Percentiles rank a stretch among this genome's conserved stretches.
phyloP scores from a whole-genome alignment of 64 coral and sea anemone genomes.

The Porites lutea region DNA sequence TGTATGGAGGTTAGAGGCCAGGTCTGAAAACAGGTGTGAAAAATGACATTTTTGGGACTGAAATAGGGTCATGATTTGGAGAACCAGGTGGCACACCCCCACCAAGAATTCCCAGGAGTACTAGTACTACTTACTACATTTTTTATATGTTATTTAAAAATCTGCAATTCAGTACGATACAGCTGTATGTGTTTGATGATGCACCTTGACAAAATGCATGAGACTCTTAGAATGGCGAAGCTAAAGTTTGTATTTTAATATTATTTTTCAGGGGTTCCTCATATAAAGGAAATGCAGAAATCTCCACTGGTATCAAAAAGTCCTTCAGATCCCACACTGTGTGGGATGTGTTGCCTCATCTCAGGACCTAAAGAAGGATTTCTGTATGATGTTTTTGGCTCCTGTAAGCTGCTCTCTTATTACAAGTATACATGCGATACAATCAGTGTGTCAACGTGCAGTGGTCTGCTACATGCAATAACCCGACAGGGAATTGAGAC shows the following conservation, averaged over 20 bases:
- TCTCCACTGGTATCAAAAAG: slow-evolving; percentile 49
- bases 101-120: too few relatives aligned
- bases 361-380: slow-evolving; percentile 92
- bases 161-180: too few relatives aligned
- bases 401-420: slow-evolving; percentile 62
- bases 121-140: too few relatives aligned
- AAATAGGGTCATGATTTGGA: too few relatives aligned
- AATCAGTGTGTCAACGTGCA: slow-evolving; percentile 63
- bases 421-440: slow-evolving; percentile 89
- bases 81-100: too few relatives aligned
- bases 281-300: slow-evolving; percentile 8
- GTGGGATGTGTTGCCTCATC: slow-evolving; percentile 83
- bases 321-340: slow-evolving; percentile 47
- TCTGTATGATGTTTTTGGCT: slow-evolving; percentile 75
- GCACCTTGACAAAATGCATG: neutral
- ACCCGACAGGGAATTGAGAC: slow-evolving; percentile 85
- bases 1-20: too few relatives aligned
- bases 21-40: too few relatives aligned
- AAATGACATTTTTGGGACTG: too few relatives aligned
- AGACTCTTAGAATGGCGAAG: too few relatives aligned
- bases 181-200: too few relatives aligned
- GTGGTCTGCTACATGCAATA: slow-evolving; percentile 87
- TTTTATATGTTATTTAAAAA: too few relatives aligned
- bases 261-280: slow-evolving; percentile 11
- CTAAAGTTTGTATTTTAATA: neutral